Percentiles rank a stretch among this genome's conserved stretches.
Conservation (phyloP, 2,888 invertebrate species). For the Drosophila conformis region DNA sequence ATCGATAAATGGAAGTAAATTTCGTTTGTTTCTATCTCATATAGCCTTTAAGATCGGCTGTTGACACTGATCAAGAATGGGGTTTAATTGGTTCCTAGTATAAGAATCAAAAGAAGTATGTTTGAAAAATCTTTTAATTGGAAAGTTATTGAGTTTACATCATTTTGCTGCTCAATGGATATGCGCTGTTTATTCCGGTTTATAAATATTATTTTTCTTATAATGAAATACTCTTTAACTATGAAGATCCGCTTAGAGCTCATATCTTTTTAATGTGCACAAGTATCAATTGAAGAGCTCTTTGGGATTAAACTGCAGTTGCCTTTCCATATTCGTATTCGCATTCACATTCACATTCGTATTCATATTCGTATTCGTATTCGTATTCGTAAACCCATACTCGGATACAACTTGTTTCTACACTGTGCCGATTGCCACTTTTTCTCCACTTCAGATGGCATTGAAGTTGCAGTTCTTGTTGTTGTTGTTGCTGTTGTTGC, state of each 20-base stretch:
- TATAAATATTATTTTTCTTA: not conserved
- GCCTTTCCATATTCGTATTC: constrained; percentile 14
- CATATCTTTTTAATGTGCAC: constrained; percentile 2
- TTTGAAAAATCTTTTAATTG: not conserved
- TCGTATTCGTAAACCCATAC: not conserved
- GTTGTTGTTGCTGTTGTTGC: constrained; percentile 4
- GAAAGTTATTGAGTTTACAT: not conserved
- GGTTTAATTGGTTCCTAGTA: not conserved
- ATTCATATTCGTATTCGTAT: too few species aligned
- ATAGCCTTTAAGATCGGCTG: not conserved
- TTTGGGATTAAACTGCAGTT: constrained; percentile 19
- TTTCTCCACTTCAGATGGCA: constrained; percentile 45
- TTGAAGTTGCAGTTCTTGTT: constrained; percentile 49
- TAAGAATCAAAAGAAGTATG: not conserved
- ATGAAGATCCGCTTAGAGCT: not conserved
- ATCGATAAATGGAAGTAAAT: not conserved
- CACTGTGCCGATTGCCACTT: constrained; percentile 40
- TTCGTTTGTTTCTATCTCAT: too few species aligned
- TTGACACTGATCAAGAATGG: not conserved
- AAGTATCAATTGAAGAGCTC: constrained; percentile 3
- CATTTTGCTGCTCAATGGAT: not conserved
- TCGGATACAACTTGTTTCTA: constrained; percentile 7
- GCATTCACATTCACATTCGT: not conserved
- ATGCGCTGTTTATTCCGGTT: not conserved
- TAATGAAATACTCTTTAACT: not conserved